Base-by-base conservation (phyloP, 1,140 invertebrate species). In the Achroia grisella region DNA sequence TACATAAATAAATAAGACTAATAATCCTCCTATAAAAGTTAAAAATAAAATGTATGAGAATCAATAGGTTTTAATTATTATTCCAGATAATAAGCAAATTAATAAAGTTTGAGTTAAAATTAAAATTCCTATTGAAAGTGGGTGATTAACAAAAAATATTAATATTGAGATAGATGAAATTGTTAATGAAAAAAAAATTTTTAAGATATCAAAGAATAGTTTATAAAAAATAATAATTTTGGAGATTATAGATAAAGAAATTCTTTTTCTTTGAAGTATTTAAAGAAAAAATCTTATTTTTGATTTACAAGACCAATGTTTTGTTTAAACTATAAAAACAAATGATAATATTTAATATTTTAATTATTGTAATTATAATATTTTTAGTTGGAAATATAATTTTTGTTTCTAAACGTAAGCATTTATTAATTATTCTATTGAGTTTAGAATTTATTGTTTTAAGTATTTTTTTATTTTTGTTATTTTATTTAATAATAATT, bases 401-500 rank as follows among this genome's bases (percentile, higher is more conserved):
- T 77, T 88, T 87, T 87, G 58, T 78, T 67, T 83, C 60, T 44
- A 83, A 81, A 57, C 73, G 84, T 65, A 87, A 86, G 48, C 83
- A 89, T 87, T 88, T 89, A 60, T 89, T 80, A 90, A 90, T 71
- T 75, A 74, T 66, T 83, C 90, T 76, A 86, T 89, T 82, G 73
- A 87, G 81, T 47, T 78, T 89, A 62, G 87, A 89, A 74, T 88
- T 82, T 86, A 82, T 88, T 66, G 74, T 88, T 62, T 82, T 88
- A 74, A 69, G 66, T 55, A 56, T 88, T 72, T 88, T 79, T 88
- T 74, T 81, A 55, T 47, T 82, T 56, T 60, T 87, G 58, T 67
- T 86, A 74, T 47, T 87, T 66, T 81, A 75, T 87, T 84, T 88
- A 74, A 71, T 68, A 67, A 55, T 70, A 62, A 68, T 73, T 53